Evolutionary conservation across 2,113 vertebrate species (phyloP), one percentile per base, ranked within the genome.

Genomic region (Tachycineta bicolor): DNA sequence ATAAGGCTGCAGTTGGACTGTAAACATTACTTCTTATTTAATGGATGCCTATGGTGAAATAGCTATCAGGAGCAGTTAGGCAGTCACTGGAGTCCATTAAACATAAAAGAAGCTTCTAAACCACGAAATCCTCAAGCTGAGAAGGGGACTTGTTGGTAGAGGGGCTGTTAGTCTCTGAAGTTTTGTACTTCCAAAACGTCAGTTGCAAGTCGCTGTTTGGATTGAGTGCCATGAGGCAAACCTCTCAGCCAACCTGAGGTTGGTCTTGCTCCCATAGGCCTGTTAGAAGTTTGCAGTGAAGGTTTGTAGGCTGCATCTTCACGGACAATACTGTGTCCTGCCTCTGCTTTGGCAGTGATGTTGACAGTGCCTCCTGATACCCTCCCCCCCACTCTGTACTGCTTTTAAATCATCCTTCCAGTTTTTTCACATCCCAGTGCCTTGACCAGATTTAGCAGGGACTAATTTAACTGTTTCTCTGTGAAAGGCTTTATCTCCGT

Each of bases 261-360:
- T 80, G 52, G 15, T 56, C 37, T 24, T 47, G 26, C 7, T 71
- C 26, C 53, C 10, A 4, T 24, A 29, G 15, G 20, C 41, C 16
- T 77, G 1, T 28, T 24, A 55, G 28, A 69, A 69, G 14, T 41
- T 49, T 60, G 17, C 29, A 20, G 21, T 47, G 37, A 82, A 70
- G 34, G 29, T 58, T 76, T 80, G 13, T 4, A 39, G 11, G 10
- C 43, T 67, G 29, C 68, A 47, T 4, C 60, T 47, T 75, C 16
- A 33, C 10, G 28, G 46, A 47, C 15, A 7, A 16, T 73, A 1
- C 28, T 7, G 0, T 11, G 2, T 37, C 26, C 24, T 5, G 22
- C 7, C 20, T 22, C 12, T 69, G 55, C 41, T 77, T 78, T 62
- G 50, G 1, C 55, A 69, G 33, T 20, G 6, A 4, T 60, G 14